phyloP scores from a whole-genome alignment of 2,888 invertebrate genomes.

The Ischnus inquisitorius region DNA sequence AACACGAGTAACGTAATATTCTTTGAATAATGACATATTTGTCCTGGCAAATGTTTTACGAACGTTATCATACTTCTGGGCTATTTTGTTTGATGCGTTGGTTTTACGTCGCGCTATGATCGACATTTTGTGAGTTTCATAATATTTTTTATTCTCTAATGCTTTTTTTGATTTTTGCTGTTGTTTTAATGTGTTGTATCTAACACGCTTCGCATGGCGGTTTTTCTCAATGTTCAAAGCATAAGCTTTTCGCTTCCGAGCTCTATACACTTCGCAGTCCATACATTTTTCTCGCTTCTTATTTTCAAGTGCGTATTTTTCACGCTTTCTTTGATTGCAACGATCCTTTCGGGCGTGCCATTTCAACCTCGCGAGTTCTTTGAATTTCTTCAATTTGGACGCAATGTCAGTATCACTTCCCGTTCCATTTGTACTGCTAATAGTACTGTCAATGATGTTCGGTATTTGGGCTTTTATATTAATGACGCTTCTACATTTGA shows the following conservation, averaged over 20 bases:
- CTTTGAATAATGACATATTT: constrained; percentile 2
- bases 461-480: background rate
- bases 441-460: background rate
- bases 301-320: background rate
- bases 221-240: background rate
- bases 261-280: background rate
- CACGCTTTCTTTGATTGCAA: background rate
- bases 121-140: background rate
- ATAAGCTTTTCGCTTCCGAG: constrained; percentile 5
- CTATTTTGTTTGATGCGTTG: background rate
- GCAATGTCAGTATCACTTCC: background rate
- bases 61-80: constrained; percentile 8
- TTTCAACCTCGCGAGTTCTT: background rate
- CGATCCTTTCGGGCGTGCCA: background rate
- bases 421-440: background rate
- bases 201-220: background rate
- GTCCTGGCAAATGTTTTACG: background rate
- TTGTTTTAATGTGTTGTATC: background rate
- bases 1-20: constrained; percentile 1
- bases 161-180: background rate
- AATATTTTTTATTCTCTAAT: constrained; percentile 17
- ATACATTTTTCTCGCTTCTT: background rate
- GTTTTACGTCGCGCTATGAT: background rate
- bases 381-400: background rate
- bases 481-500: background rate